A percentile compares a stretch with the other conserved stretches of the same genome.
These are phyloP conservation scores for Arothron firmamentum DNA, from an alignment of 2,113 vertebrate species.

Conservation along the genomic window DNA sequence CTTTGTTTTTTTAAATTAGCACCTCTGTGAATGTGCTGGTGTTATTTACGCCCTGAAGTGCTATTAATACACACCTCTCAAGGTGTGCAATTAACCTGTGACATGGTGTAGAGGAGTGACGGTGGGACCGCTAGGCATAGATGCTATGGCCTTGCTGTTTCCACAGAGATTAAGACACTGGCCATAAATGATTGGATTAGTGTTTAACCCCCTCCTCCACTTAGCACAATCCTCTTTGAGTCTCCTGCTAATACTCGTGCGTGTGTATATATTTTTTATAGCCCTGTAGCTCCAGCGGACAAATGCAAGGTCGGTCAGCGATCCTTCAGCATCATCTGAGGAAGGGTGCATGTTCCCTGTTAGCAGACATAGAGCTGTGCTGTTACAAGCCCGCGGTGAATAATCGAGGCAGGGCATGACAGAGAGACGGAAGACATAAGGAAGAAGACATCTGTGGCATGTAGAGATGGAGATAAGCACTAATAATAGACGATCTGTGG, in stretches of 20 bases:
- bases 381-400: constrained; percentile 13
- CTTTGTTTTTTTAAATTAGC: constrained; percentile 21
- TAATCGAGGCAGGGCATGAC: constrained; percentile 24
- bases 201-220: constrained; percentile 61
- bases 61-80: constrained; percentile 64
- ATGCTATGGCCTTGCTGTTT: constrained; percentile 53
- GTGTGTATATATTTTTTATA: background rate
- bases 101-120: constrained; percentile 40
- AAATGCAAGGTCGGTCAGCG: constrained; percentile 39
- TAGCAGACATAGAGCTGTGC: constrained; percentile 23
- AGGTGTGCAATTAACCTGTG: constrained; percentile 68
- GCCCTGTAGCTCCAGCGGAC: constrained; percentile 11
- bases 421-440: constrained; percentile 1
- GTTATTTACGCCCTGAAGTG: constrained; percentile 38
- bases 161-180: constrained; percentile 68
- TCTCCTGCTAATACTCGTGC: constrained; percentile 28
- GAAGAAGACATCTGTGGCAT: constrained; percentile 26
- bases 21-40: constrained; percentile 34
- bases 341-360: constrained; percentile 8
- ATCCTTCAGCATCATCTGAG: constrained; percentile 26
- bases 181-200: constrained; percentile 77
- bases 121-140: constrained; percentile 38
- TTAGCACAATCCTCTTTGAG: constrained; percentile 74
- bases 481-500: constrained; percentile 52
- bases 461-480: constrained; percentile 46